Conservation (phyloP, 2,113 vertebrate genomes). For the Austrofundulus limnaeus region DNA sequence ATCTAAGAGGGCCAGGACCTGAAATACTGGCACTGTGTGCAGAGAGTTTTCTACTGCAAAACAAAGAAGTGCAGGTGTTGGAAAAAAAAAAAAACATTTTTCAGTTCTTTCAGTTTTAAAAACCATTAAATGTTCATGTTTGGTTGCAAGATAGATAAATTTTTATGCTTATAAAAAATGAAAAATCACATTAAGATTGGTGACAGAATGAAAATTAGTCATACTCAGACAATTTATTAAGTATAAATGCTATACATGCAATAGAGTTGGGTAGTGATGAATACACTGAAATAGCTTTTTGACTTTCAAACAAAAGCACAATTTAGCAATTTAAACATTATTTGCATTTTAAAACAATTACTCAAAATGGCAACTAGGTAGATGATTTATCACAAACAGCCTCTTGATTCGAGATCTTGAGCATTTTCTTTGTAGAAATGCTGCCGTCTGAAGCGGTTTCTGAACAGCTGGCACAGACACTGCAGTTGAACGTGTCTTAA, state of each 20-base stretch:
- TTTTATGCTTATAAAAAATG: not conserved
- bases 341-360: too few relatives aligned
- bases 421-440: not conserved
- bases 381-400: not conserved
- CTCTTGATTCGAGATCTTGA: not conserved
- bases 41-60: conserved; percentile 13
- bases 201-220: not conserved
- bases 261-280: too few relatives aligned
- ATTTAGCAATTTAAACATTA: too few relatives aligned
- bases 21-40: conserved; percentile 29
- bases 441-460: not conserved
- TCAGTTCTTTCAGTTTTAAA: not conserved
- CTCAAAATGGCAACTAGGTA: too few relatives aligned
- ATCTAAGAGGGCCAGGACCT: conserved; percentile 38
- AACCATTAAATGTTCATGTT: not conserved
- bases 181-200: not conserved
- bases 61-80: conserved; percentile 7
- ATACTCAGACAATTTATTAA: too few relatives aligned
- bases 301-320: too few relatives aligned
- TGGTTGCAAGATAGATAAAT: not conserved
- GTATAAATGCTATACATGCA: too few relatives aligned
- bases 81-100: not conserved
- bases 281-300: too few relatives aligned
- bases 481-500: not conserved
- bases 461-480: not conserved